Evolutionary conservation across 2,797 vertebrate genomes (phyloP).

Genomic region (Pangasius djambal): DNA sequence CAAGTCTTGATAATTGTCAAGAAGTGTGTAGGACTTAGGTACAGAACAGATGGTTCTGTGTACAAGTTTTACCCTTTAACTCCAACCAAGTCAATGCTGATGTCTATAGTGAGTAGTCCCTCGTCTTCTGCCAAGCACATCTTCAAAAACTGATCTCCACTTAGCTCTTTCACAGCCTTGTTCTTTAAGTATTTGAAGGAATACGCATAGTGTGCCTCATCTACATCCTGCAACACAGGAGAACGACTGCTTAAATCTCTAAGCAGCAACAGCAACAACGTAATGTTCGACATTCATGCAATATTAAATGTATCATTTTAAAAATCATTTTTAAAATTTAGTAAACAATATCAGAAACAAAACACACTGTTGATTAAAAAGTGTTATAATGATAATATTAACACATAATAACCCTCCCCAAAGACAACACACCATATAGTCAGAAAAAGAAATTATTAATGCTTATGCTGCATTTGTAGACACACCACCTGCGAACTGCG

Average conservation of each 20-base stretch:
- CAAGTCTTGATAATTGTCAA: not conserved
- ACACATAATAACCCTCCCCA: not conserved
- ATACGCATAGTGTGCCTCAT: conserved; percentile 95
- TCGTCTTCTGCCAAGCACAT: conserved; percentile 95
- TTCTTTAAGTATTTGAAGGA: conserved; percentile 99
- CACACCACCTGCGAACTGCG: too few relatives aligned
- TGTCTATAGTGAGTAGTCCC: conserved; percentile 87
- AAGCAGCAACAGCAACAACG: not conserved
- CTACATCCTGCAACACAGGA: conserved; percentile 82
- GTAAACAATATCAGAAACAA: not conserved
- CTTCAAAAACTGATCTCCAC: conserved; percentile 97
- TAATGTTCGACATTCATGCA: not conserved
- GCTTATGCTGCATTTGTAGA: not conserved
- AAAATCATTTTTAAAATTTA: not conserved
- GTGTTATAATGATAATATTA: not conserved
- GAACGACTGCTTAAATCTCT: conserved; percentile 9
- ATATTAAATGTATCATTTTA: not conserved
- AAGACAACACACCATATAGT: not conserved
- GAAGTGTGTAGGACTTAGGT: not conserved
- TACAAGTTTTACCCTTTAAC: conserved; percentile 87
- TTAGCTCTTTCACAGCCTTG: conserved; percentile 95
- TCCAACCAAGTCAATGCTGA: conserved; percentile 96
- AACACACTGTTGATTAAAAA: not conserved
- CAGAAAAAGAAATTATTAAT: not conserved
- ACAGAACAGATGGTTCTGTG: conserved; percentile 13